Evolutionary conservation across 2,797 vertebrate genomes (phyloP).

Genomic region (Thaleichthys pacificus): DNA sequence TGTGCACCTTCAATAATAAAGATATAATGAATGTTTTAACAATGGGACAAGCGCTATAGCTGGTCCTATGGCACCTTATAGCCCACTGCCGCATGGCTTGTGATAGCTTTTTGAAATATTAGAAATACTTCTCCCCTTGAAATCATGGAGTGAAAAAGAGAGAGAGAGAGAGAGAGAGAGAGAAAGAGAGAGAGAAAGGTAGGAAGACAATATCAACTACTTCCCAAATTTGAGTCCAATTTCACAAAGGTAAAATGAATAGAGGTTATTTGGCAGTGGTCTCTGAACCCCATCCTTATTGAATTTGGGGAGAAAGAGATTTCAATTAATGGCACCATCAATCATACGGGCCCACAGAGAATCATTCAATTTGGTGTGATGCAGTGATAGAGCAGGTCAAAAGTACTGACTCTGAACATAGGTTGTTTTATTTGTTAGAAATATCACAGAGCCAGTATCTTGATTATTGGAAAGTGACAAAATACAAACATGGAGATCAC

Average conservation of each 20-base stretch:
- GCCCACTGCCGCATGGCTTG: no score
- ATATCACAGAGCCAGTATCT: background rate
- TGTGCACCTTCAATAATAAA: background rate
- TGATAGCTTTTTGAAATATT: no score
- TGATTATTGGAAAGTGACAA: background rate
- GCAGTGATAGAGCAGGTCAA: background rate
- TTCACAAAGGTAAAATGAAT: slow-evolving; percentile 6
- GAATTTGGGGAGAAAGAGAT: slow-evolving; percentile 1
- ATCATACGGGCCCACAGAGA: slow-evolving; percentile 4
- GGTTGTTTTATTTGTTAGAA: no score
- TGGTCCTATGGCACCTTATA: no score
- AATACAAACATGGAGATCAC: background rate
- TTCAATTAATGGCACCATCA: slow-evolving; percentile 12
- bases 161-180: background rate
- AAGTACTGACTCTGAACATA: background rate
- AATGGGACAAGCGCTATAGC: background rate
- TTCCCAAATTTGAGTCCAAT: background rate
- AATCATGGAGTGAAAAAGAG: background rate
- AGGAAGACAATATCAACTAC: background rate
- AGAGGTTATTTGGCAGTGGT: slow-evolving; percentile 4
- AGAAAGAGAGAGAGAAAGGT: background rate
- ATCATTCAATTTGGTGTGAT: slow-evolving; percentile 18
- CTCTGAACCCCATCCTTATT: slow-evolving; percentile 6
- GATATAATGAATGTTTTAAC: background rate
- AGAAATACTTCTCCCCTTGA: background rate